Base-by-base conservation (phyloP, 2,797 vertebrate species). In the Ptychadena robeensis region DNA sequence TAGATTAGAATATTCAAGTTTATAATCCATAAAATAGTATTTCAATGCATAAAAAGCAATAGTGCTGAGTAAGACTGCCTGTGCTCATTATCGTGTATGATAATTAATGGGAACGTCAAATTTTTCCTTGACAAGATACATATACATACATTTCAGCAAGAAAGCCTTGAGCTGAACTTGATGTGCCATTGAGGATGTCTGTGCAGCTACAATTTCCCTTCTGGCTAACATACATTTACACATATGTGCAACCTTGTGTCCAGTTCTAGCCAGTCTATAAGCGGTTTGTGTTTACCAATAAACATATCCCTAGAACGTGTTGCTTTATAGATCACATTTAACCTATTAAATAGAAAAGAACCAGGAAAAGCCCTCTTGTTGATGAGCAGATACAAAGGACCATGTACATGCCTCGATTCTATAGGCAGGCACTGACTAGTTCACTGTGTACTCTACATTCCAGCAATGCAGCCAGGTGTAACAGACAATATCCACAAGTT, bases 351-450 rank as follows among this genome's bases (percentile, higher is more conserved):
- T 53, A 61, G 14, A 4, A n/a, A n/a, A 38, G 48, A 80, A 34
- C 27, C 30, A 25, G 12, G 30, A 53, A 44, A 67, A 25, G 31
- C 67, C n/a, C 8, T 25, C 4, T 70, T 18, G 31, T 34, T 38
- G 59, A 66, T 61, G 66, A 38, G 57, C 48, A 59, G 61, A 79
- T 68, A 73, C 9, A 79, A 73, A 48, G n/a, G 35, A 53, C 34
- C 38, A 38, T 57, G 27, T 75, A 38, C 25, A 73, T 69, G 48
- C 71, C 70, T 64, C 70, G 28, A 63, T 80, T 18, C 31, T 76
- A 40, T 22, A 74, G 44, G 69, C 83, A 85, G 38, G 83, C 72
- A 76, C 10, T 2, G 59, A 85, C 78, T 81, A 66, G 72, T 75
- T 66, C 67, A 69, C 25, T 71, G 48, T 65, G 66, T 57, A 63